These are phyloP conservation scores for Erythrocercus mccallii DNA, from an alignment of 2,113 vertebrate species.

Conservation along the genomic window DNA sequence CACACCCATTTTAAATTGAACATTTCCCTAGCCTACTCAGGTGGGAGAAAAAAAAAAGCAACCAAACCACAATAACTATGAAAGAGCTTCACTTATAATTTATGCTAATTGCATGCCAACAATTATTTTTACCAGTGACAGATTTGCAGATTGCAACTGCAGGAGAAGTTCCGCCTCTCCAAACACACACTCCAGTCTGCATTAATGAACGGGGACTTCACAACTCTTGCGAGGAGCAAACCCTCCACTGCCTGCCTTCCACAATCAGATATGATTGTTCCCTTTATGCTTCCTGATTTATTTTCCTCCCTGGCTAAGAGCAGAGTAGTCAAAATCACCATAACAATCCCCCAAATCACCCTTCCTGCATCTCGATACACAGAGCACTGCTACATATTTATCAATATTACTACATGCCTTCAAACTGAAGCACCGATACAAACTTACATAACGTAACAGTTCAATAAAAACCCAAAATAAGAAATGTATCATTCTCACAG, in stretches of 20 bases:
- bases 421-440: constrained; percentile 10
- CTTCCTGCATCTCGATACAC: background rate
- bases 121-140: constrained; percentile 55
- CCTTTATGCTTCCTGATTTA: constrained; percentile 13
- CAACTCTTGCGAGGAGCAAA: constrained; percentile 24
- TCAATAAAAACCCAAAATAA: constrained; percentile 24
- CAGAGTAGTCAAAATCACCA: background rate
- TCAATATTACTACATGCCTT: background rate
- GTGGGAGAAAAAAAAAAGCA: background rate
- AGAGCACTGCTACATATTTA: background rate
- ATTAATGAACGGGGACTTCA: background rate
- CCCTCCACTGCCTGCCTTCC: constrained; percentile 32
- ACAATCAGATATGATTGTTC: constrained; percentile 23
- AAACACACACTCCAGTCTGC: background rate
- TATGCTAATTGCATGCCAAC: background rate
- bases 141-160: constrained; percentile 27
- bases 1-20: background rate
- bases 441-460: background rate
- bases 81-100: background rate
- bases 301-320: constrained; percentile 37
- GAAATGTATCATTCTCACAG: background rate
- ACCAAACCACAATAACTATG: background rate
- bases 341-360: background rate
- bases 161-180: background rate
- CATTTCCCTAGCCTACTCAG: background rate